Conservation (phyloP, 2,888 invertebrate species). For the Caenorhabditis becei region DNA sequence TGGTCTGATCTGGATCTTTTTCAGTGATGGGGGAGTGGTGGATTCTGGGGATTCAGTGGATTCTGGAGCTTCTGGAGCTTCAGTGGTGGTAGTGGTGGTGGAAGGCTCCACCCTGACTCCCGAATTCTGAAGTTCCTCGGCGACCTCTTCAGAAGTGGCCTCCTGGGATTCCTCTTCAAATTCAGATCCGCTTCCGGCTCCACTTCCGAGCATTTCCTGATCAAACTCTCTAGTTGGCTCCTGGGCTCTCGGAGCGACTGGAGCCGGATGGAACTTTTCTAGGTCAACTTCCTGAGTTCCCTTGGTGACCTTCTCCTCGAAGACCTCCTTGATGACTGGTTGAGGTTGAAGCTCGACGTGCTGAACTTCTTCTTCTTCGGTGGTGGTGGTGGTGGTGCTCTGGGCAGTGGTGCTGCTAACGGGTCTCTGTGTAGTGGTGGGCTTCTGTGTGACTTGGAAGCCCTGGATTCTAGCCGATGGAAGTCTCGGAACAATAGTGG, state of each 20-base stretch:
- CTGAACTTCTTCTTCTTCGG: neutral
- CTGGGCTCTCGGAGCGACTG: slow-evolving; percentile 25
- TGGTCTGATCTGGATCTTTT: slow-evolving; percentile 55
- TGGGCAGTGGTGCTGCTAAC: slow-evolving; percentile 23
- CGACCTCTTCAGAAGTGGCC: slow-evolving; percentile 20
- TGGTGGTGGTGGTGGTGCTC: slow-evolving; percentile 19
- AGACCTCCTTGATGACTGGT: slow-evolving; percentile 54
- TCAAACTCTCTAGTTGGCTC: slow-evolving; percentile 32
- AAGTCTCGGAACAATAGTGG: slow-evolving; percentile 56
- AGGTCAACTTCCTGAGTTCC: slow-evolving; percentile 40
- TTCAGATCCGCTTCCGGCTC: slow-evolving; percentile 44
- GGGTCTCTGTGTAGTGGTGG: neutral
- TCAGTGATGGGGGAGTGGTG: slow-evolving; percentile 3
- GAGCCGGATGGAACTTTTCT: slow-evolving; percentile 27
- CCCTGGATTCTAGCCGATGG: slow-evolving; percentile 55
- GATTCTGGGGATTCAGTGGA: neutral
- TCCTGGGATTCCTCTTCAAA: slow-evolving; percentile 40
- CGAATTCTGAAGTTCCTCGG: neutral
- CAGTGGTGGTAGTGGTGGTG: slow-evolving; percentile 17
- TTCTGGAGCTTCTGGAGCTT: slow-evolving; percentile 12
- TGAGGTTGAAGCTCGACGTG: slow-evolving; percentile 19
- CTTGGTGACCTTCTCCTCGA: slow-evolving; percentile 27
- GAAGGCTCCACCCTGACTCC: neutral
- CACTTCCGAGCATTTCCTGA: slow-evolving; percentile 38
- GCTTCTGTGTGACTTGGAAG: slow-evolving; percentile 45